These are phyloP conservation scores for Pagrus major DNA, from an alignment of 2,113 vertebrate species.

Conservation along the genomic window DNA sequence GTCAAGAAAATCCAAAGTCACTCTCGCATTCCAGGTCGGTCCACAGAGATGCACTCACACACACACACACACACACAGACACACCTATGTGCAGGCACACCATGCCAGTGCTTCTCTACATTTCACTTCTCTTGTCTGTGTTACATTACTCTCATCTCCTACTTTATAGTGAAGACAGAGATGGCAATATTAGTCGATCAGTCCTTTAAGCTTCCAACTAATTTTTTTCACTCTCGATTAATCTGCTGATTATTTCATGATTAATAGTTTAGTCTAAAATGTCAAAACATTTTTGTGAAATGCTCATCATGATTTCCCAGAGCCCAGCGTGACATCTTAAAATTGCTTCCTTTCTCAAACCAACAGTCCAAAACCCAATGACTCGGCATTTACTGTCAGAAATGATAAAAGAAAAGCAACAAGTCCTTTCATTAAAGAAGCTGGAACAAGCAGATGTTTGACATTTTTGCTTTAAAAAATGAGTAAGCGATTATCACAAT, in stretches of 20 bases:
- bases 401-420: background rate
- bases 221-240: background rate
- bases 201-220: too few species aligned
- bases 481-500: background rate
- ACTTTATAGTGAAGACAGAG: background rate
- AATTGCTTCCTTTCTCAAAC: too few species aligned
- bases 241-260: background rate
- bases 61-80: background rate
- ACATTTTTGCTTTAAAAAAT: background rate
- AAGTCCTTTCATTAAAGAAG: background rate
- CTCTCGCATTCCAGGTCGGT: background rate
- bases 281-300: too few species aligned
- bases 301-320: background rate
- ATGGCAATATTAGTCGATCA: background rate
- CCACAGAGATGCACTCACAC: background rate
- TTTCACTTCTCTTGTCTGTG: background rate
- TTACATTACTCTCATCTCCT: background rate
- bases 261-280: background rate
- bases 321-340: background rate
- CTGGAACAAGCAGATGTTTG: background rate
- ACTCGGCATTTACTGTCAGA: background rate
- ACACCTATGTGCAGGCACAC: background rate
- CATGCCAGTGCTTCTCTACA: background rate
- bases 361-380: background rate
- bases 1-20: slow-evolving; percentile 48